Conservation (phyloP, 2,113 vertebrate species). For the Megatriorchis doriae region DNA sequence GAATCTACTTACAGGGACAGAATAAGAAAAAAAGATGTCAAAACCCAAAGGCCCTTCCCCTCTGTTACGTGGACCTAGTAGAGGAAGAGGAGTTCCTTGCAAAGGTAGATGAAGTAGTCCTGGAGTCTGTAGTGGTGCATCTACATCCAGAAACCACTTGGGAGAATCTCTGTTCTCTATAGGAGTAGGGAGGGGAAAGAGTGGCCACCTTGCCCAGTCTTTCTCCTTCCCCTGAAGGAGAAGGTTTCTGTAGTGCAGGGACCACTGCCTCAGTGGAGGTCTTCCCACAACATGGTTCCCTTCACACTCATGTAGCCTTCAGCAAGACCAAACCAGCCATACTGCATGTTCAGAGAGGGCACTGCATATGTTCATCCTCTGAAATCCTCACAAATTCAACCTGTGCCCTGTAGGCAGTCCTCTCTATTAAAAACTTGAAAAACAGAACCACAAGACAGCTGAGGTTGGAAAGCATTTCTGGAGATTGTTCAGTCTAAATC, state of each 20-base stretch:
- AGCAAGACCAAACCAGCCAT: neutral
- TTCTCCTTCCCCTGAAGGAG: neutral
- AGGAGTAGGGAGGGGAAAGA: neutral
- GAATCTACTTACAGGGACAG: neutral
- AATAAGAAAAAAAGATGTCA: neutral
- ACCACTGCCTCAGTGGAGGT: neutral
- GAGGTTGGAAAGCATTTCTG: neutral
- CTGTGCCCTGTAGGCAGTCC: neutral
- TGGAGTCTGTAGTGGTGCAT: neutral
- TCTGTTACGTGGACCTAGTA: neutral
- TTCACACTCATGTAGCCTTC: neutral
- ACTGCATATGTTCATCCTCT: neutral
- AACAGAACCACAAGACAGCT: neutral
- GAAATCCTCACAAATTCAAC: neutral
- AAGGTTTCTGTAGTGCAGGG: neutral
- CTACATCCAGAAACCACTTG: neutral
- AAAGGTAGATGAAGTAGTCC: neutral
- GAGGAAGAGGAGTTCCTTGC: neutral
- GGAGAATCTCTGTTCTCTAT: neutral
- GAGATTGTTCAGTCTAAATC: neutral
- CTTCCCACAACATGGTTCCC: neutral
- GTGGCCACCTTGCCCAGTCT: fast-evolving
- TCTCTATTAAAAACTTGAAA: neutral
- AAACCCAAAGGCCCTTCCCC: neutral
- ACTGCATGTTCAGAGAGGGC: neutral